Conservation (phyloP, 2,113 vertebrate species). For the Trichomycterus rosablanca region DNA sequence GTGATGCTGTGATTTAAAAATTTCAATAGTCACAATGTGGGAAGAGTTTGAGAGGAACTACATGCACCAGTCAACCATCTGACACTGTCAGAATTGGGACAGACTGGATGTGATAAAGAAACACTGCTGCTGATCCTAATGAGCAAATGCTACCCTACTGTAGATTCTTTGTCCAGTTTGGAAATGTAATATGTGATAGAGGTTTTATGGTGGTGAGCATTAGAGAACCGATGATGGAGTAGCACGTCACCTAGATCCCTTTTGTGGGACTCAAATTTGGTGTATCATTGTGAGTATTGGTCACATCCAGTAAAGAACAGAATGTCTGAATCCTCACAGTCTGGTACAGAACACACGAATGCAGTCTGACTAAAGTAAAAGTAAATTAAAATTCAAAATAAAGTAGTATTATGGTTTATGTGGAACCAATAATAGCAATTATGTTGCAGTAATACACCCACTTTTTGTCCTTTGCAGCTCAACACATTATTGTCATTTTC, state of each 20-base stretch:
- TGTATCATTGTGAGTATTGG: neutral
- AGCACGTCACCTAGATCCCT: neutral
- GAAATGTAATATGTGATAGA: neutral
- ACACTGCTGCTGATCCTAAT: neutral
- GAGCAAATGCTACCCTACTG: constrained; percentile 2
- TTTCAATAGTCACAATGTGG: neutral
- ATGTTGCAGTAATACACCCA: too few relatives aligned
- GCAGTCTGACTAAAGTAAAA: neutral
- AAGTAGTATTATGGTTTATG: too few relatives aligned
- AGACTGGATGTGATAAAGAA: neutral
- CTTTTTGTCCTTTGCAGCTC: too few relatives aligned
- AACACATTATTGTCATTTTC: too few relatives aligned
- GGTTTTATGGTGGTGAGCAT: too few relatives aligned
- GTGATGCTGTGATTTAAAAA: neutral
- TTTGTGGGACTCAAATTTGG: neutral
- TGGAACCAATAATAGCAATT: too few relatives aligned
- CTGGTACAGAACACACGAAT: neutral
- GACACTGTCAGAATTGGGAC: constrained; percentile 4
- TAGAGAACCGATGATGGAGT: neutral
- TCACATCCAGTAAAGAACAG: neutral
- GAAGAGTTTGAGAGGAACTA: neutral
- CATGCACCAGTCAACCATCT: constrained; percentile 3
- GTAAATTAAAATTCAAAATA: neutral
- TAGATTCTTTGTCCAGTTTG: neutral
- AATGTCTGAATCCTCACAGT: neutral